phyloP scores from a whole-genome alignment of 2,113 vertebrate species.

The Lynx canadensis region DNA sequence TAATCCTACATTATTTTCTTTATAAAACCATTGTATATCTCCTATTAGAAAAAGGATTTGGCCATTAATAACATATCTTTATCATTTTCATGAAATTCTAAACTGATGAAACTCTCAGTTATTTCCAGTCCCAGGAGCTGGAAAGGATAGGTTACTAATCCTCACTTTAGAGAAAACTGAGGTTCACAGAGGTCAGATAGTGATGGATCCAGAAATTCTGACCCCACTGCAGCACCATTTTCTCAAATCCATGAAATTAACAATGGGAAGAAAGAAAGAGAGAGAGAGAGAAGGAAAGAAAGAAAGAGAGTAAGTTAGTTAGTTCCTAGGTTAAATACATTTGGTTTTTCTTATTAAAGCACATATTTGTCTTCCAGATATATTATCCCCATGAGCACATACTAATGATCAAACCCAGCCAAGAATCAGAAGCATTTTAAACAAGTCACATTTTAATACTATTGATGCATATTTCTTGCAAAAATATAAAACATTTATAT shows the following conservation, averaged over 20 bases:
- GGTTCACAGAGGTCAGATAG: not conserved
- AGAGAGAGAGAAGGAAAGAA: accelerated
- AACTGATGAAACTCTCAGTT: not conserved
- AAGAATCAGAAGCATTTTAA: conserved; percentile 32
- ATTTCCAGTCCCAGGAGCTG: not conserved
- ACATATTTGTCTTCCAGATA: not conserved
- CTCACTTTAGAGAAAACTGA: not conserved
- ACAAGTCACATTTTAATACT: conserved; percentile 36
- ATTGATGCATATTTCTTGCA: conserved; percentile 31
- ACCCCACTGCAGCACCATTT: not conserved
- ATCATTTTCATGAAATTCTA: not conserved
- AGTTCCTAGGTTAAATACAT: not conserved
- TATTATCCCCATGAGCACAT: not conserved
- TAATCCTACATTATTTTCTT: not conserved
- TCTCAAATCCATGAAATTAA: not conserved
- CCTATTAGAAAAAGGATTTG: not conserved
- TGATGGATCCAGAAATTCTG: not conserved
- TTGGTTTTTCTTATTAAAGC: not conserved
- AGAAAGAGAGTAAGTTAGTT: not conserved
- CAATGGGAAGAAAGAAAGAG: not conserved
- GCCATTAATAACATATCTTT: not conserved
- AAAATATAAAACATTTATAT: conserved; percentile 37
- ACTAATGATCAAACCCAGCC: conserved; percentile 12
- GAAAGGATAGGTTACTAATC: not conserved
- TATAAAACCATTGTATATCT: not conserved